Evolutionary conservation across 30 jellyfish, hydroid and myxozoan genomes (phyloP), one percentile per base, ranked within the genome.

Genomic region (Aurelia coerulea): DNA sequence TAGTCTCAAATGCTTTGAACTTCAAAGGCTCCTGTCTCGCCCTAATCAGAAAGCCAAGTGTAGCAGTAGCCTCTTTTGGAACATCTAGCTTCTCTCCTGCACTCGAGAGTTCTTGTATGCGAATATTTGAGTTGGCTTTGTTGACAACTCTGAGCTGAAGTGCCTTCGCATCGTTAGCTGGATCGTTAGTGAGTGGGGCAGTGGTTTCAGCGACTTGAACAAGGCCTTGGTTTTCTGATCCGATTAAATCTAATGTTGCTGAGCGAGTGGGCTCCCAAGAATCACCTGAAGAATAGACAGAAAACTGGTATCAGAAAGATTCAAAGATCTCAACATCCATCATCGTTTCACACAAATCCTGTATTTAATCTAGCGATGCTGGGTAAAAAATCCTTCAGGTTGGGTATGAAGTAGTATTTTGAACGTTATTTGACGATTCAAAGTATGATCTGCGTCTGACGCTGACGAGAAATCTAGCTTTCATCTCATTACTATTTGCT

Each of bases 21-120:
- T 91, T 84, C 81, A 94, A 68, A n/a, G 91, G 96, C 81, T 96
- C 99, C 52, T 76, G 93, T 59, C 92, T 62, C 23, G 87, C 96
- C 50, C 87, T 87, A 52, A 90, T 96, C 54, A 85, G 77, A 41
- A 90, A 84, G 31, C 93, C 97, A 54, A 94, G 96, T n/a, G 79
- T 90, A 4, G 99, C 99, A 14, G 96, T 89, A 14, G 96, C 99
- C 75, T 85, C 95, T 16, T 76, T 72, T 33, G 99, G 99, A 54
- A 94, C 99, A 50, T 79, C 97, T 13, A 94, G 90, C 52, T 79
- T 96, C 52, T 96, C 97, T 15, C 97, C 97, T 1, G 92, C 90
- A 34, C 93, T 95, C 17, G 99, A 92, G 29, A 81, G 65, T 54
- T 89, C 97, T 35, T 88, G 86, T 19, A 88, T 54, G 32, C 84